Base-by-base conservation (phyloP, 2,113 vertebrate genomes). In the Kryptolebias marmoratus region DNA sequence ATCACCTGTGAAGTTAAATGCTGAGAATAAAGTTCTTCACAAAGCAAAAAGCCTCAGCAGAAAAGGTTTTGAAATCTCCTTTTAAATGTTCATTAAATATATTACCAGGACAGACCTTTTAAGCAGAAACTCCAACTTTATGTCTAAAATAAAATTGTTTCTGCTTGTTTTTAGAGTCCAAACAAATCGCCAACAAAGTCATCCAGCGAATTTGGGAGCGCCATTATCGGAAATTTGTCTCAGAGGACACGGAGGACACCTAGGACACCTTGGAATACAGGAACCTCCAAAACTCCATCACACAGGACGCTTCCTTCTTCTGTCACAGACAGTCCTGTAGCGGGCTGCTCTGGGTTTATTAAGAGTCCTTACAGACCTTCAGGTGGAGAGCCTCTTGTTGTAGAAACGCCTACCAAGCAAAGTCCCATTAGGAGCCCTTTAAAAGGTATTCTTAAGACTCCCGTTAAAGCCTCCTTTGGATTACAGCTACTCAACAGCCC, bases 101-200 rank as follows among this genome's bases (percentile, higher is more conserved):
- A 42, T 22, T 22, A 22, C 22, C 22, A 22, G 22, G 22, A 22
- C 22, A 22, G 22, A 22, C 22, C 22, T 22, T 22, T 48, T 13
- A 48, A 48, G 12, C 47, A 27, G 27, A 53, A 53, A 10, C n/a
- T 22, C n/a, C 11, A 61, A n/a, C 44, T 30, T 15, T 32, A 3
- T 52, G 5, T 16, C 2, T 12, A 12, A 13, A 11, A 28, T 32
- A 4, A 30, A 28, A 58, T 58, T 5, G n/a, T 22, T 30, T 3
- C 15, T 47, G n/a, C 10, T 64, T 59, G 11, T 18, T 1, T 79
- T 63, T 30, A 95, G 94, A 92, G 86, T 87, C 91, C 84, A 49
- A 87, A 77, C 59, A 93, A 96, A 94, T 96, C 93, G 0, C 89
- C 89, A 68, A 75, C 39, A 32, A 93, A 91, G 66, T 83, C 77